phyloP scores from a whole-genome alignment of 1,140 invertebrate genomes.

The Drosophila sucinea region DNA sequence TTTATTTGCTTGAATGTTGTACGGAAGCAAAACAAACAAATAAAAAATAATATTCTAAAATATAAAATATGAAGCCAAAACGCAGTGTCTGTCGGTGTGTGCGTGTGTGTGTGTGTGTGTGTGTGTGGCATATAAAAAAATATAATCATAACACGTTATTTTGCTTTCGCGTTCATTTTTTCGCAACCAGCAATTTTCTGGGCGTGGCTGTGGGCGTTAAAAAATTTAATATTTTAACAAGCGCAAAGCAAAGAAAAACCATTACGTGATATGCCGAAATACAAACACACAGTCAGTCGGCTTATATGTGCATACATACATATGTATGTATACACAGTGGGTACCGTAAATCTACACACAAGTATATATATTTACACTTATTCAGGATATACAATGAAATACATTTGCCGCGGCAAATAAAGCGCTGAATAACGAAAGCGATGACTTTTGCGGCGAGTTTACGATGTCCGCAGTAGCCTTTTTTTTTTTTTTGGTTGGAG shows the following conservation, averaged over 20 bases:
- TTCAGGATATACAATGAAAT: conserved; percentile 39
- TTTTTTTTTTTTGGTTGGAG: background rate
- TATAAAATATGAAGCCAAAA: conserved; percentile 59
- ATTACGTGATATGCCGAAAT: conserved; percentile 64
- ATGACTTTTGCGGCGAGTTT: conserved; percentile 56
- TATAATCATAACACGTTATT: conserved; percentile 71
- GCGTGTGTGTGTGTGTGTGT: conserved; percentile 22
- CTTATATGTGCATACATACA: conserved; percentile 3
- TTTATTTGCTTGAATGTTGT: conserved; percentile 65
- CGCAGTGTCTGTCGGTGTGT: background rate
- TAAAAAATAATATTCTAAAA: conserved; percentile 79
- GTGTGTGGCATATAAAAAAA: conserved; percentile 67
- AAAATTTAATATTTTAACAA: conserved; percentile 73
- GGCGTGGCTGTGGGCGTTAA: conserved; percentile 17
- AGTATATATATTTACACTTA: conserved; percentile 19
- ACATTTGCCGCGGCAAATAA: conserved; percentile 47
- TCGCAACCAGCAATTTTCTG: conserved; percentile 39
- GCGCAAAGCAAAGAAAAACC: conserved; percentile 68
- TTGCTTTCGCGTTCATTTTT: conserved; percentile 22
- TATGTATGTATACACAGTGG: conserved; percentile 14
- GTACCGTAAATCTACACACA: conserved; percentile 25
- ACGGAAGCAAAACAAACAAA: conserved; percentile 61
- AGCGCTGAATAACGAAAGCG: conserved; percentile 60
- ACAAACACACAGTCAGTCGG: conserved; percentile 1
- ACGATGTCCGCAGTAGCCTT: conserved; percentile 68